Percentiles rank a stretch among this genome's conserved stretches.
Evolutionary conservation across 2,888 invertebrate genomes (phyloP).

Genomic region (Pyralis farinalis): DNA sequence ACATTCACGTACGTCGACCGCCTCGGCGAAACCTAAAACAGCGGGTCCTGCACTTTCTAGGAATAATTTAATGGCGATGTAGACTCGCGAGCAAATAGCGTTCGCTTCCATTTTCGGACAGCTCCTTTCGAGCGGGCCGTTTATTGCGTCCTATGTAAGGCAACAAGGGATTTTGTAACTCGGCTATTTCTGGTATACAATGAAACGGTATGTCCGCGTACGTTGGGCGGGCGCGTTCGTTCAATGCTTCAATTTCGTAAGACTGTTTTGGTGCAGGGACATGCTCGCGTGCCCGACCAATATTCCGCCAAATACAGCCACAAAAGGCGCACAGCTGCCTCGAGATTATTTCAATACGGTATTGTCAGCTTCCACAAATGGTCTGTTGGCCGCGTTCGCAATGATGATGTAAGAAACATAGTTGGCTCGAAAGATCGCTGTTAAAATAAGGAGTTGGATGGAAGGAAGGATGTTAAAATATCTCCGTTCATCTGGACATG

Average conservation of each 20-base stretch:
- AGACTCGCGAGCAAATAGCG: constrained; percentile 64
- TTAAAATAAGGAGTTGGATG: too few relatives aligned
- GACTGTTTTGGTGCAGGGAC: constrained; percentile 28
- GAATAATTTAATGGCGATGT: constrained; percentile 23
- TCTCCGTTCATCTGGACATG: too few relatives aligned
- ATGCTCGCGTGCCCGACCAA: constrained; percentile 27
- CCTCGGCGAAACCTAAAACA: background rate
- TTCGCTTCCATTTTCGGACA: constrained; percentile 60
- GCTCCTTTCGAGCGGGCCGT: constrained; percentile 58
- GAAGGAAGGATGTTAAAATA: too few relatives aligned
- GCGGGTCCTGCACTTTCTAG: constrained; percentile 11
- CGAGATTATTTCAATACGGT: constrained; percentile 59
- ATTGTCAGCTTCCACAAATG: too few relatives aligned
- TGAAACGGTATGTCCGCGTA: constrained; percentile 41
- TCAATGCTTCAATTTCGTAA: constrained; percentile 37
- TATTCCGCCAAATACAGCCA: constrained; percentile 5
- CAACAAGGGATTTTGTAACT: constrained; percentile 61
- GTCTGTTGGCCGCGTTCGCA: too few relatives aligned
- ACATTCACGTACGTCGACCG: constrained; percentile 11
- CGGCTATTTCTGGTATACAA: constrained; percentile 53
- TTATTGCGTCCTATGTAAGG: constrained; percentile 49
- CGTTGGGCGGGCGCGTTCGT: constrained; percentile 32
- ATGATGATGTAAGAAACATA: too few relatives aligned
- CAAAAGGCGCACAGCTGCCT: constrained; percentile 20
- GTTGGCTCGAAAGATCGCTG: too few relatives aligned